phyloP scores from a whole-genome alignment of 2,888 invertebrate genomes.

The Cataglyphis rosenhaueri region DNA sequence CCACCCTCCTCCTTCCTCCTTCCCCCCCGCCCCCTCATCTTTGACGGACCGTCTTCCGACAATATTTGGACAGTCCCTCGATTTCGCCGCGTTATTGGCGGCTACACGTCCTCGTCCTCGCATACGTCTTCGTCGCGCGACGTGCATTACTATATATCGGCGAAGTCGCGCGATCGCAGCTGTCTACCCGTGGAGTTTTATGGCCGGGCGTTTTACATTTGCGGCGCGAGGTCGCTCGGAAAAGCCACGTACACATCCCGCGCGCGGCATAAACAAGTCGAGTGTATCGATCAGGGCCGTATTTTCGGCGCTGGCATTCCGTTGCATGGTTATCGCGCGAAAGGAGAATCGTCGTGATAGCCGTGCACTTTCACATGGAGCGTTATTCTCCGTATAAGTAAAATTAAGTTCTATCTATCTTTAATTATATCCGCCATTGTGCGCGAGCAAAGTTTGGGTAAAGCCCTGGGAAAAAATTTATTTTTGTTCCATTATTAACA shows the following conservation, averaged over 20 bases:
- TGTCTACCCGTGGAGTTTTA: slow-evolving; percentile 45
- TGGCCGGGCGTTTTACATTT: slow-evolving; percentile 53
- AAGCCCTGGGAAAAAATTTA: background rate
- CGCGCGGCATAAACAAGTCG: slow-evolving; percentile 49
- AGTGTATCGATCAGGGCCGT: slow-evolving; percentile 49
- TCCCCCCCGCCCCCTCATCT: background rate
- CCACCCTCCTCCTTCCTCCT: background rate
- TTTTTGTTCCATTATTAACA: background rate
- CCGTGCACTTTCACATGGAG: background rate
- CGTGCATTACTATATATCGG: slow-evolving; percentile 42
- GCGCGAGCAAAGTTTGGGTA: background rate
- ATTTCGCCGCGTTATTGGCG: slow-evolving; percentile 49
- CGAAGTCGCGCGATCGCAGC: slow-evolving; percentile 52
- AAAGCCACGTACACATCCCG: slow-evolving; percentile 48
- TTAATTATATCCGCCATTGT: background rate
- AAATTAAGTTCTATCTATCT: slow-evolving; percentile 19
- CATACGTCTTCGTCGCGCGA: slow-evolving; percentile 44
- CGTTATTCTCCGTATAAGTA: background rate
- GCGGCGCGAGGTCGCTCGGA: slow-evolving; percentile 43
- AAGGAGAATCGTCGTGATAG: slow-evolving; percentile 8
- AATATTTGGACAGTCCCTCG: slow-evolving; percentile 53
- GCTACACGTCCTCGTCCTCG: slow-evolving; percentile 11
- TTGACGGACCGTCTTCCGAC: slow-evolving; percentile 14
- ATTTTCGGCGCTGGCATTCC: slow-evolving; percentile 17
- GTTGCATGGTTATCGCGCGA: slow-evolving; percentile 29